Evolutionary conservation across 1,140 invertebrate genomes (phyloP).

Genomic region (Oryctes rhinoceros): DNA sequence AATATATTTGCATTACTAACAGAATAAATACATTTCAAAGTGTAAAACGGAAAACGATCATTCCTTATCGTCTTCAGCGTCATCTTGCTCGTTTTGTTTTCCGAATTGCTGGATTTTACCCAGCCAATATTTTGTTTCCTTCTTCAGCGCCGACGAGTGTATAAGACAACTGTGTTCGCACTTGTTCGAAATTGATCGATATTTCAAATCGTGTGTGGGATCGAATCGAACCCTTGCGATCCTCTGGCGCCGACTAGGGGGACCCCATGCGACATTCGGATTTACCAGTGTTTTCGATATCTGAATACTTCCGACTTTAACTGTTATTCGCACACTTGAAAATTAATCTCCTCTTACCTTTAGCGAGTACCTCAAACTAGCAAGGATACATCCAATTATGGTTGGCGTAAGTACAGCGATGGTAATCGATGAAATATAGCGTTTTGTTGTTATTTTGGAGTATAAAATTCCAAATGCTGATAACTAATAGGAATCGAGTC

Average conservation of each 20-base stretch:
- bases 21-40: too few relatives aligned
- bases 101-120: neutral
- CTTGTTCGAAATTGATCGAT: neutral
- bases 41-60: too few relatives aligned
- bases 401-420: neutral
- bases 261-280: neutral
- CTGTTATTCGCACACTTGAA: too few relatives aligned
- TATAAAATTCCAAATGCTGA: neutral
- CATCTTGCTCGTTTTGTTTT: neutral
- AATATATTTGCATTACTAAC: too few relatives aligned
- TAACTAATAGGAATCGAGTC: neutral
- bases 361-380: neutral
- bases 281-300: slow-evolving; percentile 18
- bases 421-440: neutral
- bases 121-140: slow-evolving; percentile 22
- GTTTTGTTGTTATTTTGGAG: neutral
- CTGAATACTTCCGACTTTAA: neutral
- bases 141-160: slow-evolving; percentile 31
- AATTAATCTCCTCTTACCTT: slow-evolving; percentile 3
- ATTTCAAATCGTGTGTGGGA: slow-evolving; percentile 21
- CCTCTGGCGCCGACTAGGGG: neutral
- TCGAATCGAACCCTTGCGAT: slow-evolving; percentile 10
- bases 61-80: too few relatives aligned
- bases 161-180: slow-evolving; percentile 7
- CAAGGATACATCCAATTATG: neutral